These are phyloP conservation scores for Drosophila miranda DNA, from an alignment of 1,140 invertebrate species.

Conservation along the genomic window DNA sequence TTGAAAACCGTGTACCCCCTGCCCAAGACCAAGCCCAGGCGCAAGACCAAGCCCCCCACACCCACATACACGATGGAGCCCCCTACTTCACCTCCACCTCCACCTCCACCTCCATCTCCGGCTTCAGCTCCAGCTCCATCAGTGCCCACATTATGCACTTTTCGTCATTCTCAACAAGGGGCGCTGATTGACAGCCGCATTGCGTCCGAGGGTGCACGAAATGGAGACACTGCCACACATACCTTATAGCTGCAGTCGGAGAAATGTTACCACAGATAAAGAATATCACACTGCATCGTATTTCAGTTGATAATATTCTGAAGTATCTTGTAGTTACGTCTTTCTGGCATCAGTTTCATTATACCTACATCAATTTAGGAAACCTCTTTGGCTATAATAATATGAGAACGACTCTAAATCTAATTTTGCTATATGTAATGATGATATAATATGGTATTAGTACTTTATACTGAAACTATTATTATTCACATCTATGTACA, in stretches of 20 bases:
- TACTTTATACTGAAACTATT: no score
- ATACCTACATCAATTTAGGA: no score
- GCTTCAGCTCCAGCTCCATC: not conserved
- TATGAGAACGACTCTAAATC: no score
- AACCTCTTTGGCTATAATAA: no score
- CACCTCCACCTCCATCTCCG: not conserved
- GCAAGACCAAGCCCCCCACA: not conserved
- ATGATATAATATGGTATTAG: constrained; percentile 2
- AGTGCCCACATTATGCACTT: constrained; percentile 52
- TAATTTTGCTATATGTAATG: not conserved
- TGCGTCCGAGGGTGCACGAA: constrained; percentile 32
- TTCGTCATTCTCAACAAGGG: constrained; percentile 65
- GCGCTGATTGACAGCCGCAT: constrained; percentile 68
- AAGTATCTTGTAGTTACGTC: no score
- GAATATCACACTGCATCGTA: no score
- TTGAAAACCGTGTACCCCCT: constrained; percentile 18
- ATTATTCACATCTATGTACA: no score
- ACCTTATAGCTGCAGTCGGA: constrained; percentile 13
- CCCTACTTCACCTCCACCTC: not conserved
- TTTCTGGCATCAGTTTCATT: no score
- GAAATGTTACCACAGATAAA: constrained; percentile 6
- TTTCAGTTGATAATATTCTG: no score
- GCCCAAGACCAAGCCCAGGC: no score
- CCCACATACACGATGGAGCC: no score
- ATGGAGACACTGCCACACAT: constrained; percentile 35